phyloP scores from a whole-genome alignment of 1,140 invertebrate species.

The Cydia fagiglandana region DNA sequence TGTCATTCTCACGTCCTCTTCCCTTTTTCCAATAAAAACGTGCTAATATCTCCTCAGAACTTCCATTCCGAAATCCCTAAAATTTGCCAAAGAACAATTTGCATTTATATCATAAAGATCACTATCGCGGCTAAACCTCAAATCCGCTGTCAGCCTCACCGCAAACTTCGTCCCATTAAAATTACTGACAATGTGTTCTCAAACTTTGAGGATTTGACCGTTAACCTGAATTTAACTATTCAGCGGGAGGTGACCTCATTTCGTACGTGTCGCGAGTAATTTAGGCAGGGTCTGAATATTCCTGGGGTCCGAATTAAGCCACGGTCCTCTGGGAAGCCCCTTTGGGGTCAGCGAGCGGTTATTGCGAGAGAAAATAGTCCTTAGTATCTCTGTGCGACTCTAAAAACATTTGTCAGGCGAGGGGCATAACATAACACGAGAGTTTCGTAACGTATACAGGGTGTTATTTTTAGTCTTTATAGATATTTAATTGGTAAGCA shows the following conservation, averaged over 20 bases:
- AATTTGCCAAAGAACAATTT: slow-evolving; percentile 5
- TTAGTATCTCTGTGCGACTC: slow-evolving; percentile 54
- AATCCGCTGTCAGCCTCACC: slow-evolving; percentile 13
- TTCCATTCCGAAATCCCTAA: not conserved
- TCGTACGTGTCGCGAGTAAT: slow-evolving; percentile 54
- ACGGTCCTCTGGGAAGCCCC: slow-evolving; percentile 50
- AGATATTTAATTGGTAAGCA: not conserved
- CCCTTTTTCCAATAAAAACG: not conserved
- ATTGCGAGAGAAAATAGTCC: slow-evolving; percentile 54
- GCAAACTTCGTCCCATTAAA: slow-evolving; percentile 32
- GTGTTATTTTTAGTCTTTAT: not conserved
- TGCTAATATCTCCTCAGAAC: not conserved
- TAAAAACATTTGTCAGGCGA: slow-evolving; percentile 50
- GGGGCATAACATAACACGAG: slow-evolving; percentile 1
- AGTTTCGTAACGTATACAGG: not conserved
- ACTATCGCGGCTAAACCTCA: not conserved
- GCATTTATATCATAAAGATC: slow-evolving; percentile 14
- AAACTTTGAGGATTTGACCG: slow-evolving; percentile 45
- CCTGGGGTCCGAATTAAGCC: slow-evolving; percentile 52
- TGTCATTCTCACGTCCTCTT: not conserved
- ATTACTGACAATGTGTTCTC: slow-evolving; percentile 39
- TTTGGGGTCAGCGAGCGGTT: slow-evolving; percentile 47
- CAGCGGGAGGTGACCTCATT: slow-evolving; percentile 55
- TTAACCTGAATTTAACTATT: slow-evolving; percentile 56
- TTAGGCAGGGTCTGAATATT: slow-evolving; percentile 44